Percentiles rank a stretch among this genome's conserved stretches.
Evolutionary conservation across 2,888 invertebrate genomes (phyloP).

Genomic region (Automeris io): DNA sequence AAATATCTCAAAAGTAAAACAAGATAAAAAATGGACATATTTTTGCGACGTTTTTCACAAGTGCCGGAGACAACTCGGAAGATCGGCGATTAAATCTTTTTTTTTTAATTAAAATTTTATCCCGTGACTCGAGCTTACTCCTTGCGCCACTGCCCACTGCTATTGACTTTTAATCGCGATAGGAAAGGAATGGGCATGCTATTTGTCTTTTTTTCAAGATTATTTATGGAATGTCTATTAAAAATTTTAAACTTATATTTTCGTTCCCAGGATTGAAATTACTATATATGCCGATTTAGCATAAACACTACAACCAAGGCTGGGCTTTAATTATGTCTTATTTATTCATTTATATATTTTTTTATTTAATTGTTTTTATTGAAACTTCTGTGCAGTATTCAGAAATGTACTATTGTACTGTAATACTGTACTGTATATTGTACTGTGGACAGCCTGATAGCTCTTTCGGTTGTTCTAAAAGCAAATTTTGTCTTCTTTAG

Average conservation of each 20-base stretch:
- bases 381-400: no score
- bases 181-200: neutral
- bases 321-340: no score
- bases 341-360: no score
- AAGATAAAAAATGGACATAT: neutral
- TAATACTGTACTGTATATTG: no score
- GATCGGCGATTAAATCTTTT: constrained; percentile 31
- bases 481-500: no score
- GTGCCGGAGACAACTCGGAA: constrained; percentile 31
- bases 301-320: no score
- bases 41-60: constrained; percentile 21
- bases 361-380: no score
- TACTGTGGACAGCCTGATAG: no score
- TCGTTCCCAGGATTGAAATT: neutral
- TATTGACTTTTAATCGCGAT: constrained; percentile 22
- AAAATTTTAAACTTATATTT: neutral
- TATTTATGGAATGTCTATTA: neutral
- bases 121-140: constrained; percentile 19
- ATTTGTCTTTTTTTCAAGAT: neutral
- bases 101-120: constrained; percentile 46
- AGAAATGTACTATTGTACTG: no score
- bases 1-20: neutral
- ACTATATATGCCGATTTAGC: no score
- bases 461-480: no score
- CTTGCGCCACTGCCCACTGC: constrained; percentile 15